Base-by-base conservation (phyloP, 37 sponge, comb jelly and placozoan genomes). In the Axinella damicornis region DNA sequence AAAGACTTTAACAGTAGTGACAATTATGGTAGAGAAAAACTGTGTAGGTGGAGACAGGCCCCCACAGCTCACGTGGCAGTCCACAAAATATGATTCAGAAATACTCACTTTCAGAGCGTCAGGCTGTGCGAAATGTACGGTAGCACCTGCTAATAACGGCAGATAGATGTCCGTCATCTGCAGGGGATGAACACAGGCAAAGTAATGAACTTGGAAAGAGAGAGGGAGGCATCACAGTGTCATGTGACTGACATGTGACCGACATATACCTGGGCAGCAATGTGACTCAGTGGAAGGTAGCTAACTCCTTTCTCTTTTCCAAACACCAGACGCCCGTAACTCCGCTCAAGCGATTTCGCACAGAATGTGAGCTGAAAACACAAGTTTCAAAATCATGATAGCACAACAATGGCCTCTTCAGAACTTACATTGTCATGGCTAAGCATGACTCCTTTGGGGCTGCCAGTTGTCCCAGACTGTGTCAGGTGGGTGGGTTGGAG, bases 401-500 rank as follows among this genome's bases (percentile, higher is more conserved):
- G n/a, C n/a, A n/a, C n/a, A n/a, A n/a, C n/a, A 46, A 46, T 46
- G 28, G 18, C 38, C 17, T 33, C 19, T 12, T 19, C 18, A 14
- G 53, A n/a, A 55, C 94, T 92, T 31, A 96, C 96, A 80, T 93
- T 90, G 77, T 96, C 96, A 84, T 96, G 96, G 38, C 95, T 92
- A 35, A 96, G 65, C 96, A 96, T 96, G 15, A 90, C 95, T 63
- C 94, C 96, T 41, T 96, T 96, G 0, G 96, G 96, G 30, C 86
- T 77, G 1, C 96, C 96, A 57, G 95, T 93, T 27, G 96, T 96
- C 0, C 96, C 96, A 82, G 96, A 96, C 96, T 96, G 76, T 5
- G n/a, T n/a, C n/a, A 9, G 63, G 12, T n/a, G 63, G 13, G 5
- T n/a, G 12, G 63, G 63, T 13, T 5, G 2, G 66, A 28, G 24